These are phyloP conservation scores for Bruchidius siliquastri DNA, from an alignment of 2,888 invertebrate genomes.

Conservation along the genomic window DNA sequence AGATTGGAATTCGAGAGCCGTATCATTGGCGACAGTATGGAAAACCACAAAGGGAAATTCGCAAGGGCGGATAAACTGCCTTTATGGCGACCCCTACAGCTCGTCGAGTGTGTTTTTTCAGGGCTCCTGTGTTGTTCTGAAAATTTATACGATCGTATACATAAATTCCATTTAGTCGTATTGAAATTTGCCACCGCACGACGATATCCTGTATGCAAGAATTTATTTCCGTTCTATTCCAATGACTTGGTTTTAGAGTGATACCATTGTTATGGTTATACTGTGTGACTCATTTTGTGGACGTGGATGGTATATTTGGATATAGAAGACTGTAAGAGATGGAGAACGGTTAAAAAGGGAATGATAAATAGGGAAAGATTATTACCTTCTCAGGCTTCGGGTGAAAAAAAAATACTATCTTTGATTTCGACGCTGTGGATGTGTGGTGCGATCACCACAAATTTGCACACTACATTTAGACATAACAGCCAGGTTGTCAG, in stretches of 20 bases:
- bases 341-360: no score
- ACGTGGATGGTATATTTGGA: no score
- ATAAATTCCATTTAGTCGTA: background rate
- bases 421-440: no score
- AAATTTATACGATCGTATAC: background rate
- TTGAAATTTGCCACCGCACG: background rate
- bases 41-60: background rate
- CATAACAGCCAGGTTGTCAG: no score
- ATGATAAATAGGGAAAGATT: no score
- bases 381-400: no score
- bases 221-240: background rate
- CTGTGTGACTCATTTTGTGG: no score
- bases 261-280: no score
- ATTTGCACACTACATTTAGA: no score
- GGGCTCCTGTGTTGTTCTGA: background rate
- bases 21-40: background rate
- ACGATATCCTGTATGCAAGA: background rate
- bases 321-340: no score
- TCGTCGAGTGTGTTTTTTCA: background rate
- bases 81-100: background rate
- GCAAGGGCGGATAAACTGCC: background rate
- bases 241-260: background rate
- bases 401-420: no score
- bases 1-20: background rate
- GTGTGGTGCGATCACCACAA: no score